Conservation (phyloP, 2,888 invertebrate species). For the Cepaea hortensis region DNA sequence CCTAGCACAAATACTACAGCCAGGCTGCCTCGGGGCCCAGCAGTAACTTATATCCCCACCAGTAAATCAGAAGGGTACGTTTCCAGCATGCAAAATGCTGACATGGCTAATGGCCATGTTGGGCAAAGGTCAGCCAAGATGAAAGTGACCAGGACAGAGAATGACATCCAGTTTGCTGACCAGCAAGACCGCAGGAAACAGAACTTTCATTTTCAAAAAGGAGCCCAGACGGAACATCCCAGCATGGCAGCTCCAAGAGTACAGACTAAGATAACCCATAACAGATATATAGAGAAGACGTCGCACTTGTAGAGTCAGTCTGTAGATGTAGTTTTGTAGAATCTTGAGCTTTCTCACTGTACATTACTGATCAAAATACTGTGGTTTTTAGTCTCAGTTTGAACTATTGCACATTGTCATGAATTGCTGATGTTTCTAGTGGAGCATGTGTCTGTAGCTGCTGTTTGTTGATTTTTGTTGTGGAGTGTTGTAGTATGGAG, state of each 20-base stretch:
- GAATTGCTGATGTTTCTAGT: too few species aligned
- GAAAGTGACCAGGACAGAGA: constrained; percentile 54
- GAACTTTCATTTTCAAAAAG: constrained; percentile 42
- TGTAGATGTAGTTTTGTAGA: not conserved
- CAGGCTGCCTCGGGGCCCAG: constrained; percentile 48
- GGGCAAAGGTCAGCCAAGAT: constrained; percentile 46
- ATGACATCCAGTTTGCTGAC: constrained; percentile 50
- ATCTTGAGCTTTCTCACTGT: not conserved
- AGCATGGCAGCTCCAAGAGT: constrained; percentile 37
- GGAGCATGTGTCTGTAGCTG: too few species aligned
- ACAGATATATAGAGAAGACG: constrained; percentile 50
- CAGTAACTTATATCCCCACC: constrained; percentile 47
- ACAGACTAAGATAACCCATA: constrained; percentile 47
- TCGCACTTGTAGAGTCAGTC: constrained; percentile 26
- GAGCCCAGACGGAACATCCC: constrained; percentile 41
- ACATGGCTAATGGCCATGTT: constrained; percentile 53
- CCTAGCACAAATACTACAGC: constrained; percentile 27
- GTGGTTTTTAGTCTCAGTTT: too few species aligned
- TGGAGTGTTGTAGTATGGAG: too few species aligned
- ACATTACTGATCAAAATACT: too few species aligned
- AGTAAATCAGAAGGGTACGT: constrained; percentile 51
- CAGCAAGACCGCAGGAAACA: constrained; percentile 46
- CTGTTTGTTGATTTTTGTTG: too few species aligned
- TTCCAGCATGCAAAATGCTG: constrained; percentile 23
- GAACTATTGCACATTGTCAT: too few species aligned